Percentiles rank a stretch among this genome's conserved stretches.
phyloP scores from a whole-genome alignment of 92 coral and sea anemone genomes.

The Palythoa grandis region DNA sequence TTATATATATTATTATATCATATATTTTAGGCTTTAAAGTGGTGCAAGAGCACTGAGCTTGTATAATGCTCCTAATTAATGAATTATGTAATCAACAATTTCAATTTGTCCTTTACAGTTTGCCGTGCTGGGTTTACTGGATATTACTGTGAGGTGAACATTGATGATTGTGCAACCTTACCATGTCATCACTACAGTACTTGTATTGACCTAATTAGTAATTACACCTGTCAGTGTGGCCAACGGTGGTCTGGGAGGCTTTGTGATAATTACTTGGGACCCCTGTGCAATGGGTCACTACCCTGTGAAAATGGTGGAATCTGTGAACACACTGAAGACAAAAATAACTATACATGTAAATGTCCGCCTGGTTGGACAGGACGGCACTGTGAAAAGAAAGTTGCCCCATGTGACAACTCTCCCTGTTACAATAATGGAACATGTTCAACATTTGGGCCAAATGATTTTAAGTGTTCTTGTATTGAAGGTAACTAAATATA shows the following conservation, averaged over 20 bases:
- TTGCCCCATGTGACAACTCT: conserved; percentile 69
- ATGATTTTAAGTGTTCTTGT: conserved; percentile 72
- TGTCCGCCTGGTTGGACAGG: conserved; percentile 81
- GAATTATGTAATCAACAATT: background rate
- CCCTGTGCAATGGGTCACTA: conserved; percentile 59
- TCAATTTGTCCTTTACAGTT: conserved; percentile 40
- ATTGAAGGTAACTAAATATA: conserved; percentile 55
- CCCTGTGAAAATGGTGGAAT: conserved; percentile 81
- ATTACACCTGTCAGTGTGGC: conserved; percentile 88
- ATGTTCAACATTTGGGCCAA: conserved; percentile 29
- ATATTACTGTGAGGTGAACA: conserved; percentile 88
- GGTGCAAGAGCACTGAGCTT: too few species aligned
- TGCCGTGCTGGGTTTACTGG: conserved; percentile 90
- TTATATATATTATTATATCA: too few species aligned
- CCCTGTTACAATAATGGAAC: conserved; percentile 81
- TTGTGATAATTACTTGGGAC: conserved; percentile 71
- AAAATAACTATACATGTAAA: conserved; percentile 89
- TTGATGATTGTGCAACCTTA: conserved; percentile 69
- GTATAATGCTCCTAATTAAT: too few species aligned
- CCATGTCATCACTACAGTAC: conserved; percentile 78
- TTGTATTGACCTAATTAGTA: conserved; percentile 75
- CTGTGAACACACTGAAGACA: conserved; percentile 69
- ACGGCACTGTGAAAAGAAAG: conserved; percentile 67
- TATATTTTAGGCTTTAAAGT: too few species aligned
- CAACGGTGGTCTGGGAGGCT: conserved; percentile 77